Evolutionary conservation across 2,797 vertebrate species (phyloP).

Genomic region (Ceyx erithaca): DNA sequence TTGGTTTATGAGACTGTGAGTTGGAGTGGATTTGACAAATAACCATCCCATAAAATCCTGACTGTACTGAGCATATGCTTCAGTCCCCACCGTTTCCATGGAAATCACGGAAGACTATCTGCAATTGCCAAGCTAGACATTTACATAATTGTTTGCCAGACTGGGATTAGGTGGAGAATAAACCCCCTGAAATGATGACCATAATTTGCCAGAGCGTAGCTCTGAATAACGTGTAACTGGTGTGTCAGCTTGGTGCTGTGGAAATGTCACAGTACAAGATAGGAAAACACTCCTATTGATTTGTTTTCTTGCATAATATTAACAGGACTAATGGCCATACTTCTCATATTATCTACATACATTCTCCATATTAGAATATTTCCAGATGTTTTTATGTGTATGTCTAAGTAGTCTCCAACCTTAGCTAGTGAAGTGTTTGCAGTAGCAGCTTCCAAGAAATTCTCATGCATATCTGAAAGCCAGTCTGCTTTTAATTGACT

Average conservation of each 20-base stretch:
- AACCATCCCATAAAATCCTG: background rate
- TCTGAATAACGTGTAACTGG: background rate
- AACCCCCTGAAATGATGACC: background rate
- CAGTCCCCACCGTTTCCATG: slow-evolving; percentile 8
- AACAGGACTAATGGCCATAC: too few species aligned
- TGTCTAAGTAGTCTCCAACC: background rate
- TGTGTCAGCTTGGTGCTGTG: background rate
- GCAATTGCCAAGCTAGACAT: background rate
- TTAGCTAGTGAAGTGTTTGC: background rate
- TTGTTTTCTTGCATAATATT: background rate
- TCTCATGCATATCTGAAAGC: background rate
- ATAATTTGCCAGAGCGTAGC: background rate
- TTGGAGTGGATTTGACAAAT: background rate
- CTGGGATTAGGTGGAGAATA: background rate
- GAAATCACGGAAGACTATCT: background rate
- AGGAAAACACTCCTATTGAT: background rate
- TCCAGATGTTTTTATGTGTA: background rate
- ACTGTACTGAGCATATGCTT: background rate
- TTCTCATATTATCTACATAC: background rate
- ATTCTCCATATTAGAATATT: background rate
- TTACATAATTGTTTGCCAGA: slow-evolving; percentile 21
- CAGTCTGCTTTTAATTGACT: slow-evolving; percentile 4
- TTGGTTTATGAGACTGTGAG: background rate
- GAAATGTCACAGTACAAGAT: background rate
- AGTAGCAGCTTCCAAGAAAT: background rate